Evolutionary conservation across 2,888 invertebrate genomes (phyloP).

Genomic region (Spicauda simplicius): DNA sequence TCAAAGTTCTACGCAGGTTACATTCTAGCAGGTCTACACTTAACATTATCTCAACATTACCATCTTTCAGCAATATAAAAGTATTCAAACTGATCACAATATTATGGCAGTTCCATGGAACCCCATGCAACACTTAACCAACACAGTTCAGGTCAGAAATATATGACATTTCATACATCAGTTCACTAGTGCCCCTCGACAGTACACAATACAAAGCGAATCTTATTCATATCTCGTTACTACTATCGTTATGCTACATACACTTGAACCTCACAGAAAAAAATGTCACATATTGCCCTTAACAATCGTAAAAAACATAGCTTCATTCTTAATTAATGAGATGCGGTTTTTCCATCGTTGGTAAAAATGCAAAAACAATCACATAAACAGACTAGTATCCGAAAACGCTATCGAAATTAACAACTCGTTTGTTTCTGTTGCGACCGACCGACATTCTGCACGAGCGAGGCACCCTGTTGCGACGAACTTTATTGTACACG

Average conservation of each 20-base stretch:
- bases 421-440: conserved; percentile 48
- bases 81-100: conserved; percentile 84
- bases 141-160: conserved; percentile 66
- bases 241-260: conserved; percentile 46
- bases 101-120: conserved; percentile 82
- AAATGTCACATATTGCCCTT: conserved; percentile 76
- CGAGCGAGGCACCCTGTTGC: conserved; percentile 18
- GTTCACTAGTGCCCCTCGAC: conserved; percentile 61
- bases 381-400: conserved; percentile 83
- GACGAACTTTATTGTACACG: conserved; percentile 7
- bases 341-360: conserved; percentile 77
- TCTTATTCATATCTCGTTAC: conserved; percentile 53
- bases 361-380: conserved; percentile 82
- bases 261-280: conserved; percentile 65
- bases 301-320: conserved; percentile 66
- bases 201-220: conserved; percentile 59
- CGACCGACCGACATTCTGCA: conserved; percentile 9
- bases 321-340: conserved; percentile 81
- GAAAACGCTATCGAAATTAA: conserved; percentile 75
- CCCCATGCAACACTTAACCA: conserved; percentile 79
- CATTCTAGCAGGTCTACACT: conserved; percentile 82
- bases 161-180: conserved; percentile 73
- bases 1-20: conserved; percentile 73
- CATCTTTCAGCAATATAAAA: conserved; percentile 82
- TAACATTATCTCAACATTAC: conserved; percentile 76